Percentiles rank a stretch among this genome's conserved stretches.
phyloP scores from a whole-genome alignment of 2,888 invertebrate species.

The Zele albiditarsus region DNA sequence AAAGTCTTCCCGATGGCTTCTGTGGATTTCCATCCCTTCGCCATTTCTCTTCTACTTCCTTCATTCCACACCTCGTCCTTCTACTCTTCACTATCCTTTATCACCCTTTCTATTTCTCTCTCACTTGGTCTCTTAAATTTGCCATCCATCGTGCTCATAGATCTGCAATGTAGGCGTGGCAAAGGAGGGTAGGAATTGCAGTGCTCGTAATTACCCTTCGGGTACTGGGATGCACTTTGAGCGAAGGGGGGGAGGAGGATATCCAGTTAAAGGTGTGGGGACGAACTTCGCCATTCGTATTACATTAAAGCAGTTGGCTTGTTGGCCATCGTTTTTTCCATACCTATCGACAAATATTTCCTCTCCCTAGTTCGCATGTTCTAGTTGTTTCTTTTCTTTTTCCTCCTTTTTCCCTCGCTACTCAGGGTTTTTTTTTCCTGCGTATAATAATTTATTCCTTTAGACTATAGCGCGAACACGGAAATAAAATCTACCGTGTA shows the following conservation, averaged over 20 bases:
- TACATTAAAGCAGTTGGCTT: slow-evolving; percentile 4
- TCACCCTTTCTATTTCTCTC: neutral
- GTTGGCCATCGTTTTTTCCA: neutral
- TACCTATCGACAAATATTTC: neutral
- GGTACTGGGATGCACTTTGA: slow-evolving; percentile 59
- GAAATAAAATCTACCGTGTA: neutral
- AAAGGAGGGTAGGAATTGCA: slow-evolving; percentile 35
- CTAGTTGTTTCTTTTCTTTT: neutral
- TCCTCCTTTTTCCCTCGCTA: neutral
- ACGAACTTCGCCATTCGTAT: neutral
- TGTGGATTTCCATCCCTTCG: slow-evolving; percentile 36
- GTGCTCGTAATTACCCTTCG: slow-evolving; percentile 64
- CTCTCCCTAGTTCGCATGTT: neutral
- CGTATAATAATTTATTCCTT: neutral
- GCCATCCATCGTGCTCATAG: slow-evolving; percentile 63
- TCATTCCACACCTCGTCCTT: slow-evolving; percentile 6
- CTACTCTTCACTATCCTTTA: slow-evolving; percentile 15
- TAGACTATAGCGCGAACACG: neutral
- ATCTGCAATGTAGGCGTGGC: slow-evolving; percentile 61
- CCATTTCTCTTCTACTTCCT: slow-evolving; percentile 21
- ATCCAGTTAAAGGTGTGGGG: slow-evolving; percentile 5
- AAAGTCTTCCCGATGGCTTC: slow-evolving; percentile 38
- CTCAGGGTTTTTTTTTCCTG: neutral
- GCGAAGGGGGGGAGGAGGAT: slow-evolving; percentile 48
- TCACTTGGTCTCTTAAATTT: slow-evolving; percentile 36